Conservation (phyloP, 2,888 invertebrate genomes). For the Herminia tarsipennalis region DNA sequence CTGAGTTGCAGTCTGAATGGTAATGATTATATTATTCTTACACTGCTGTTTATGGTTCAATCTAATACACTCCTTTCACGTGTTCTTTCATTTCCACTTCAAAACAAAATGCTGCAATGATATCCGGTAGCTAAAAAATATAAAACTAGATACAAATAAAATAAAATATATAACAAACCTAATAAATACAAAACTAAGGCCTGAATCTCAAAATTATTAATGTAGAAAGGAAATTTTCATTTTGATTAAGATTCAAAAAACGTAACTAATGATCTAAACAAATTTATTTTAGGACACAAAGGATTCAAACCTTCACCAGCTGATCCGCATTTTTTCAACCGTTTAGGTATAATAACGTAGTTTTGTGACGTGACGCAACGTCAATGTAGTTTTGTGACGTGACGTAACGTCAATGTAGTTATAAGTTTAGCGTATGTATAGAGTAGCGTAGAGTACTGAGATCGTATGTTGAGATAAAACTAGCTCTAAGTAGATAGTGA, state of each 20-base stretch:
- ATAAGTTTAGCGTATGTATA: slow-evolving; percentile 1
- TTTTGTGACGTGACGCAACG: slow-evolving; percentile 4
- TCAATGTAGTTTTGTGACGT: slow-evolving; percentile 9
- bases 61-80: no score
- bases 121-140: neutral
- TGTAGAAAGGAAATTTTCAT: no score
- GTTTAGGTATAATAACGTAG: slow-evolving; percentile 30
- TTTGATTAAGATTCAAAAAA: no score
- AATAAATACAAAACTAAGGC: no score
- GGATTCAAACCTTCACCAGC: slow-evolving; percentile 12
- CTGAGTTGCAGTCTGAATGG: no score
- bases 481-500: slow-evolving; percentile 8
- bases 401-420: slow-evolving; percentile 11
- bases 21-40: no score
- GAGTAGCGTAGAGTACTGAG: slow-evolving; percentile 2
- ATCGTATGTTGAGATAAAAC: slow-evolving; percentile 4
- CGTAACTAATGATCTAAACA: slow-evolving; percentile 8
- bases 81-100: slow-evolving; percentile 4
- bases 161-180: no score
- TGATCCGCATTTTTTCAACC: slow-evolving; percentile 25
- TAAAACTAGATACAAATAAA: neutral
- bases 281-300: slow-evolving; percentile 36
- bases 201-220: no score
- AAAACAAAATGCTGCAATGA: no score
- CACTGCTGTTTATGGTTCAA: no score